A percentile compares a stretch with the other conserved stretches of the same genome.
phyloP scores from a whole-genome alignment of 2,888 invertebrate species.

The Gibbula magus region DNA sequence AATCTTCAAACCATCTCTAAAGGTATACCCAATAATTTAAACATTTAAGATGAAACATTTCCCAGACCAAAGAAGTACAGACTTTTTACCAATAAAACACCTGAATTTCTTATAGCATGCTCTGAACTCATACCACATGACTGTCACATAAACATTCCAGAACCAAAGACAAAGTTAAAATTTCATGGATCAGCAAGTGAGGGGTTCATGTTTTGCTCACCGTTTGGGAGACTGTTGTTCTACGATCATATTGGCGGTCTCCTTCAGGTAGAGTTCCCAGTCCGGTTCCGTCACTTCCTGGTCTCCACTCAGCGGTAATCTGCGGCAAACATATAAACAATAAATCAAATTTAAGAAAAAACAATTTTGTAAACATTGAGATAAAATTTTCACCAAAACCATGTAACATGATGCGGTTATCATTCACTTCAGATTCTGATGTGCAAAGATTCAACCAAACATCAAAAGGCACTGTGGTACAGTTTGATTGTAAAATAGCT shows the following conservation, averaged over 20 bases:
- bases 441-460: no score
- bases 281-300: conserved; percentile 91
- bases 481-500: no score
- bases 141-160: no score
- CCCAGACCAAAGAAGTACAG: no score
- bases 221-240: conserved; percentile 88
- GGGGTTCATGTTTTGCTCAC: conserved; percentile 43
- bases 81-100: no score
- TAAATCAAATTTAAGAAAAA: not conserved
- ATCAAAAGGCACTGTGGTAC: no score
- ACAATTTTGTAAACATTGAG: not conserved
- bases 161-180: not conserved
- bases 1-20: no score
- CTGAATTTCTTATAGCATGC: no score
- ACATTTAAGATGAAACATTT: no score
- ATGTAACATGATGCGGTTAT: not conserved
- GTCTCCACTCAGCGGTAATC: conserved; percentile 84
- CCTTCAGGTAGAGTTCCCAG: conserved; percentile 91
- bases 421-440: not conserved
- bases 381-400: not conserved
- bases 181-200: not conserved
- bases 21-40: no score
- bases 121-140: no score
- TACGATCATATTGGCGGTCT: conserved; percentile 90
- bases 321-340: no score